Evolutionary conservation across 2,113 vertebrate species (phyloP).

Genomic region (Ictalurus punctatus): DNA sequence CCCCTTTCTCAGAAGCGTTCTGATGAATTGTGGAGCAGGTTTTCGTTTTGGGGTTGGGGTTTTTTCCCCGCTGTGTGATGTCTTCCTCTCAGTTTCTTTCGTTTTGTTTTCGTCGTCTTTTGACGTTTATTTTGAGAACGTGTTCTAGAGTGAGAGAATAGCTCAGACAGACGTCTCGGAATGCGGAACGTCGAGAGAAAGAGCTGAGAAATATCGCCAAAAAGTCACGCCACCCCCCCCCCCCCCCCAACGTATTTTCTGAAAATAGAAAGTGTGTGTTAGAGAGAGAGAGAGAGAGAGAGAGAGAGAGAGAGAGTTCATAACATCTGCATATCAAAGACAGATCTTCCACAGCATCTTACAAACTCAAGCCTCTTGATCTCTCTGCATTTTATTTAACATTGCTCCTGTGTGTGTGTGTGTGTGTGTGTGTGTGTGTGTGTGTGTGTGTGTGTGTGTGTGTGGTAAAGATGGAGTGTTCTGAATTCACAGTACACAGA

Average conservation of each 20-base stretch:
- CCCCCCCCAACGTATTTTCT: neutral
- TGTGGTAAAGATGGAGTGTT: neutral
- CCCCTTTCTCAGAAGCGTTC: neutral
- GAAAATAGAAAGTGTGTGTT: neutral
- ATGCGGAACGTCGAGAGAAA: neutral
- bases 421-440: constrained; percentile 36
- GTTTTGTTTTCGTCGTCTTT: neutral
- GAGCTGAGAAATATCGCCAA: neutral
- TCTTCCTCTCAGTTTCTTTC: neutral
- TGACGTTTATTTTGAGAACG: neutral
- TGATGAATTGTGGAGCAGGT: neutral
- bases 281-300: neutral
- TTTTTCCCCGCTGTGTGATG: neutral
- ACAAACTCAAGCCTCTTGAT: neutral
- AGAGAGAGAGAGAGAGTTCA: constrained; percentile 5
- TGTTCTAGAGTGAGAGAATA: neutral
- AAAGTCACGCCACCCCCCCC: neutral
- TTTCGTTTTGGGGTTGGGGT: neutral
- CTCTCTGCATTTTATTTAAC: neutral
- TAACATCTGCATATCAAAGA: constrained; percentile 18
- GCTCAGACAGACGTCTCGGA: neutral
- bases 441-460: neutral
- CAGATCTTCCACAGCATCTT: neutral
- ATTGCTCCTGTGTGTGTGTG: constrained; percentile 21
- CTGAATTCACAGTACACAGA: neutral